Base-by-base conservation (phyloP, 2,888 invertebrate genomes). In the Nebria salina region DNA sequence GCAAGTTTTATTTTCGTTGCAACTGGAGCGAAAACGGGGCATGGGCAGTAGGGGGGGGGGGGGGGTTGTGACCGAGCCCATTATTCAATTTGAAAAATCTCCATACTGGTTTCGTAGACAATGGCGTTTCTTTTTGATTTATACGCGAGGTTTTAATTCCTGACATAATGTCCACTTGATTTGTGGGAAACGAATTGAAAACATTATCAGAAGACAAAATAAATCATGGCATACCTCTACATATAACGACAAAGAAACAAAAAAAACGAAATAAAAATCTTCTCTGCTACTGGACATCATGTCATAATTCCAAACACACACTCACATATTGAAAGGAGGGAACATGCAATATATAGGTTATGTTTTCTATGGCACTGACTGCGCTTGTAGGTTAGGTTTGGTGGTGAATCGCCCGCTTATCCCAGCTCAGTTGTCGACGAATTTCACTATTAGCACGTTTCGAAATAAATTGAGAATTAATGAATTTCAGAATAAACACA, bases 101-200 rank as follows among this genome's bases (percentile, higher is more conserved):
- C 87, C 88, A 88, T 88, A 88, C 88, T 86, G 87, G 88, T 81
- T 76, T 81, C 86, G 84, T 86, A 88, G 87, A 88, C 88, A 89
- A 88, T 88, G 86, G 87, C 85, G 70, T 65, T 80, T 75, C 80
- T 75, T 85, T 85, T 86, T 88, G 89, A 89, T 89, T 88, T 89
- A 89, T 86, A 85, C 84, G 82, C 84, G 87, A 87, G 88, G 87
- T 88, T 88, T 89, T 88, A 88, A 88, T 88, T 88, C 87, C 84
- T 83, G 88, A 88, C 88, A 88, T 89, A 89, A 89, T 88, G 89
- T 88, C 89, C 85, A 87, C 87, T 88, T 88, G 88, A 88, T 88
- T 89, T 88, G 88, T 88, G 88, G 88, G 87, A 86, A 86, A 86
- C 87, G 87, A 85, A 87, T 87, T 86, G 86, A 85, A 87, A 87